These are phyloP conservation scores for Cottoperca gobio DNA, from an alignment of 2,797 vertebrate species.

Conservation along the genomic window DNA sequence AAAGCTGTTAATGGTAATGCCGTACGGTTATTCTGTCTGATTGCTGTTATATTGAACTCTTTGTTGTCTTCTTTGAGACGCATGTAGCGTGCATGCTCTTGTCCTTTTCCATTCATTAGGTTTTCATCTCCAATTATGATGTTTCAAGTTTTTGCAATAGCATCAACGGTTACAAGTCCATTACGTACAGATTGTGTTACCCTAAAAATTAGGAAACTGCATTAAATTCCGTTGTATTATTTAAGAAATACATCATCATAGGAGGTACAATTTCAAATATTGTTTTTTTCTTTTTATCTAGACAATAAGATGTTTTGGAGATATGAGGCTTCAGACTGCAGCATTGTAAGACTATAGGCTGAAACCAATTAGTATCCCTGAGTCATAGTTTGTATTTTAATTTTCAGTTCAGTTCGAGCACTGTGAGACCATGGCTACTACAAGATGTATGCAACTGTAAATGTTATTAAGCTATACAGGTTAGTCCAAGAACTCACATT, in stretches of 20 bases:
- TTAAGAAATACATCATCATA: slow-evolving; percentile 11
- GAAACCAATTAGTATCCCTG: slow-evolving; percentile 24
- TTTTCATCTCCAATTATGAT: slow-evolving; percentile 21
- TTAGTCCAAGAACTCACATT: slow-evolving; percentile 59
- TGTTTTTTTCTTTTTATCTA: slow-evolving; percentile 26
- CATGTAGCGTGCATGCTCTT: slow-evolving; percentile 69
- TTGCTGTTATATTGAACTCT: slow-evolving; percentile 35
- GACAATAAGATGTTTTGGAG: slow-evolving; percentile 17
- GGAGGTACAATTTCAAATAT: background rate
- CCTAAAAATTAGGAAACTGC: background rate
- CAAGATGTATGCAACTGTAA: slow-evolving; percentile 76
- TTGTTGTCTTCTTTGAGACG: slow-evolving; percentile 1
- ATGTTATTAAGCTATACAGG: slow-evolving; percentile 66
- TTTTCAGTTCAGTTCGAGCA: slow-evolving; percentile 74
- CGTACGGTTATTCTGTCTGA: slow-evolving; percentile 24
- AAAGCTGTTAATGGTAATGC: slow-evolving; percentile 33
- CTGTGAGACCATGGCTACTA: slow-evolving; percentile 71
- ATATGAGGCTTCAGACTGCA: slow-evolving; percentile 29
- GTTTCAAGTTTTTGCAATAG: background rate
- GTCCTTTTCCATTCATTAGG: slow-evolving; percentile 22
- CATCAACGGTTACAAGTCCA: background rate
- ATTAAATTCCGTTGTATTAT: slow-evolving; percentile 8
- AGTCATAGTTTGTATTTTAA: slow-evolving; percentile 38
- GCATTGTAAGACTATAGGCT: slow-evolving; percentile 37
- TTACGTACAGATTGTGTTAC: slow-evolving; percentile 10